Evolutionary conservation across 2,888 invertebrate genomes (phyloP).

Genomic region (Calliopum simillimum): DNA sequence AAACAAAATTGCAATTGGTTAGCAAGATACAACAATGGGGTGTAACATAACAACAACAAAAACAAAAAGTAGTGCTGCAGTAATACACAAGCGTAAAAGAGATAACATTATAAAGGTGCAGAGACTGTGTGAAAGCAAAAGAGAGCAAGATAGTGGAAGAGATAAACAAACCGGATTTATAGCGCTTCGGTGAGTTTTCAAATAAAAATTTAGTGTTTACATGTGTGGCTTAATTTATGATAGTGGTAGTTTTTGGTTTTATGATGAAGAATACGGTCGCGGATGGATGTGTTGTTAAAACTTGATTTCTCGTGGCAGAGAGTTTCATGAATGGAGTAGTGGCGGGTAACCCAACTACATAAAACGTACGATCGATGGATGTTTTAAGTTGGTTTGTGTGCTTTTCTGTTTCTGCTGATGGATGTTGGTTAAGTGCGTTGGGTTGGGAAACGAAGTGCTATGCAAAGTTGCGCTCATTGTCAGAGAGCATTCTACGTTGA

Average conservation of each 20-base stretch:
- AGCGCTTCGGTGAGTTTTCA: too few relatives aligned
- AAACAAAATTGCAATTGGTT: slow-evolving; percentile 56
- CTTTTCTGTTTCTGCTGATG: too few relatives aligned
- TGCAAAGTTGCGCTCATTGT: slow-evolving; percentile 7
- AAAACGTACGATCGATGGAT: slow-evolving; percentile 8
- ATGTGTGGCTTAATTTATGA: background rate
- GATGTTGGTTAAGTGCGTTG: background rate
- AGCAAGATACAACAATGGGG: slow-evolving; percentile 49
- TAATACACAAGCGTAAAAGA: background rate
- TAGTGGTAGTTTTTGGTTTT: too few relatives aligned
- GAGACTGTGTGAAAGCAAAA: background rate
- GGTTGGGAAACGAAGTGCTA: background rate
- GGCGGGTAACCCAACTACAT: too few relatives aligned
- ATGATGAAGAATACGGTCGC: too few relatives aligned
- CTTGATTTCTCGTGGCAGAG: background rate
- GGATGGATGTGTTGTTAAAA: too few relatives aligned
- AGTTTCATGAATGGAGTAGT: slow-evolving; percentile 27
- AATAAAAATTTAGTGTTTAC: too few relatives aligned
- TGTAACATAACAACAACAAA: slow-evolving; percentile 46
- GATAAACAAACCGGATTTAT: slow-evolving; percentile 1
- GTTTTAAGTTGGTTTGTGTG: background rate
- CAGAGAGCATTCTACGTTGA: background rate
- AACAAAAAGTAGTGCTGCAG: background rate
- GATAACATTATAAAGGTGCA: background rate
- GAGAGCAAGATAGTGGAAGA: slow-evolving; percentile 17